Base-by-base conservation (phyloP, 1,140 invertebrate species). In the Aethina tumida region DNA sequence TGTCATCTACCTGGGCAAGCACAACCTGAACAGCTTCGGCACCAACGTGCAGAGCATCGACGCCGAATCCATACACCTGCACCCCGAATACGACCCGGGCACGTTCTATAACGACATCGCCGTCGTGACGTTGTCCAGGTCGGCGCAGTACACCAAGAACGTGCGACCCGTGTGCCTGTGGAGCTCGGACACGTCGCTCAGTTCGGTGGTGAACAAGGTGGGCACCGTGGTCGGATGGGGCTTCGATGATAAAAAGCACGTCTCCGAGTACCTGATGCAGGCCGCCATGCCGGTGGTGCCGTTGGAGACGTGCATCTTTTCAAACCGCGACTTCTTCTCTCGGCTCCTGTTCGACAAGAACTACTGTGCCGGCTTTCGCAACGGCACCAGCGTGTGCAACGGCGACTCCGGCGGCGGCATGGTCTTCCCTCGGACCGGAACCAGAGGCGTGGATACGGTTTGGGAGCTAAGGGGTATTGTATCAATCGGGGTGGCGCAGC, bases 81-180 rank as follows among this genome's bases (percentile, higher is more conserved):
- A 79, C 53, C 70, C 74, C 0, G 56, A 73, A 12, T 79, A 75
- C 58, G 67, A 70, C 43, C 55, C 60, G 3, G 56, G 48, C 5
- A 65, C 58, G 2, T 76, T 67, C 45, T 65, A 66, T 39, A 79
- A 79, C 40, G 79, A 81, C 43, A 75, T 81, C 20, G 76, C 76
- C 0, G 47, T 81, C 1, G 44, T 81, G 3, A 64, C 67, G 45
- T 45, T 81, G 18, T 53, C 68, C 5, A 53, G 59, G 4, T 20
- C 53, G 5, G 60, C 67, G 3, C 38, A 53, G 17, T 64, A 70
- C 25, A 45, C 66, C 31, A 63, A 66, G 14, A 58, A 61, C 30
- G 62, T 74, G 27, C 56, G 66, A 43, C 74, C 75, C 4, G 71
- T 69, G 4, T 79, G 76, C 47, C 54, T 79, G 2, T 55, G 59